Percentiles rank a stretch among this genome's conserved stretches.
Conservation (phyloP, 1,140 invertebrate genomes). For the Panagrolaimus sp. region DNA sequence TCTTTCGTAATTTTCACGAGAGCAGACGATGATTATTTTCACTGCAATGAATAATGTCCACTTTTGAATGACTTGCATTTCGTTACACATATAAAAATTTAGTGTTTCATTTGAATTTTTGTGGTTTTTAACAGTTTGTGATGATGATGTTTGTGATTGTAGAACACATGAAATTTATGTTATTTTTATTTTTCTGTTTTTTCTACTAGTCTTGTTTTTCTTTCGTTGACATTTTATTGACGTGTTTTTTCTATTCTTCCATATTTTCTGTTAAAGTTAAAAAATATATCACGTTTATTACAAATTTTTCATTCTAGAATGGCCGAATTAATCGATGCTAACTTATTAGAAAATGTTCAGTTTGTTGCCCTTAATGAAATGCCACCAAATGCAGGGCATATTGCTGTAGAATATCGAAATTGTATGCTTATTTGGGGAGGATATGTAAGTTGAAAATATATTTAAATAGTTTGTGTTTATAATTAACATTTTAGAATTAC, state of each 20-base stretch:
- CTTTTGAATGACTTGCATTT: too few species aligned
- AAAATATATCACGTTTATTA: neutral
- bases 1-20: too few species aligned
- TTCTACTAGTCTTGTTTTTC: neutral
- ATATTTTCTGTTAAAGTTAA: neutral
- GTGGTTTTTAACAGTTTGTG: neutral
- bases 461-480: neutral
- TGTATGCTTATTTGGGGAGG: slow-evolving; percentile 25
- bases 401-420: slow-evolving; percentile 21
- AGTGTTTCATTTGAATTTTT: neutral
- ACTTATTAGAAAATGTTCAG: neutral
- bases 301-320: neutral
- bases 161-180: neutral
- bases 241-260: neutral
- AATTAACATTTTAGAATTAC: slow-evolving; percentile 19
- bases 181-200: neutral
- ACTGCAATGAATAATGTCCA: too few species aligned
- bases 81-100: too few species aligned
- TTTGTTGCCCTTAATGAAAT: neutral
- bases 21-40: too few species aligned
- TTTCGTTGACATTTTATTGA: neutral
- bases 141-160: neutral
- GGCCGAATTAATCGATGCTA: neutral
- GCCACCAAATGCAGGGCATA: slow-evolving; percentile 23
- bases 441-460: neutral